Conservation (phyloP, 2,888 invertebrate genomes). For the Lasioglossum morio region DNA sequence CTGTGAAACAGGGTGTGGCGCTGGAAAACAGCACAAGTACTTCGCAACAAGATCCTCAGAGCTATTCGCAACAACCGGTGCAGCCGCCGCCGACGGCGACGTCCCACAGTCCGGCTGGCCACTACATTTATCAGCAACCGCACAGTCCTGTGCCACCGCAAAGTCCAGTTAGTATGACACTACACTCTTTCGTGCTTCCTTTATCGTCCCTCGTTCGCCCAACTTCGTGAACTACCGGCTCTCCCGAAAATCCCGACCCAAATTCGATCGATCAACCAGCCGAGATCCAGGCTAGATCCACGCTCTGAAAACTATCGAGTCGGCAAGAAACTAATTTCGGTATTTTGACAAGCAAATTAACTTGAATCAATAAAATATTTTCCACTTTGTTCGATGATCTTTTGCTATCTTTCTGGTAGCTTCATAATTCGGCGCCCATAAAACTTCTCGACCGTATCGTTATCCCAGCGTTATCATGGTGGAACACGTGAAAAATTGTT, state of each 20-base stretch:
- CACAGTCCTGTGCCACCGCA: slow-evolving; percentile 82
- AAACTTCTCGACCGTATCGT: too few relatives aligned
- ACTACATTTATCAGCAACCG: slow-evolving; percentile 82
- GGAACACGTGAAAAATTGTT: too few relatives aligned
- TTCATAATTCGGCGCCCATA: too few relatives aligned
- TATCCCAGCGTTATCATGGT: too few relatives aligned
- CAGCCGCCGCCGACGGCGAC: slow-evolving; percentile 79
- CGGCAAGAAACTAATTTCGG: too few relatives aligned
- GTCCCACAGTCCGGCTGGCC: slow-evolving; percentile 80
- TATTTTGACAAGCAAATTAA: too few relatives aligned
- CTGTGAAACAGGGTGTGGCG: slow-evolving; percentile 85
- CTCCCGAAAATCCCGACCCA: neutral
- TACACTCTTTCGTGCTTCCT: neutral
- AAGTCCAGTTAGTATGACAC: slow-evolving; percentile 80
- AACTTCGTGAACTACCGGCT: neutral
- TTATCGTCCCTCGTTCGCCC: neutral
- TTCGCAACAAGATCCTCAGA: slow-evolving; percentile 86
- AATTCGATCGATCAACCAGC: neutral
- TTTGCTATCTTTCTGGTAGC: too few relatives aligned
- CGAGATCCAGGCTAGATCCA: too few relatives aligned
- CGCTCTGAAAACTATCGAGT: too few relatives aligned
- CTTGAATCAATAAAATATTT: too few relatives aligned
- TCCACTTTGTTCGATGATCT: too few relatives aligned
- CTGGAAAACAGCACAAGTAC: slow-evolving; percentile 89
- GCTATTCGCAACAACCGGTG: slow-evolving; percentile 85